Percentiles rank a stretch among this genome's conserved stretches.
These are phyloP conservation scores for Formica exsecta DNA, from an alignment of 1,140 invertebrate species.

Conservation along the genomic window DNA sequence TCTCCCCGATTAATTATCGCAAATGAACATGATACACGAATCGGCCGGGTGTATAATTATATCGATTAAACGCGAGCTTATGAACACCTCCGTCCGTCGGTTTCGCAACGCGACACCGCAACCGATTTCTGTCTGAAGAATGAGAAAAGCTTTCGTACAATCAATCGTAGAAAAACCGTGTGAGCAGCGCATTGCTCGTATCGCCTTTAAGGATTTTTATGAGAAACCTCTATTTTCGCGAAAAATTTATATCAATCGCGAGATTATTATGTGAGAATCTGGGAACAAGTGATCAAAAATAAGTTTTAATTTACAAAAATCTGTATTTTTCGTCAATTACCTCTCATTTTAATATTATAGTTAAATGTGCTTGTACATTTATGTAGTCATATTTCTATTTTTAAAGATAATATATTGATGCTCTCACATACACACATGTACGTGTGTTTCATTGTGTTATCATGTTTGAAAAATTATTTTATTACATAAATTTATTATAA, in stretches of 20 bases:
- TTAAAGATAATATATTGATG: background rate
- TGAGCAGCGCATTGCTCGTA: slow-evolving; percentile 45
- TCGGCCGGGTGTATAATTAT: slow-evolving; percentile 41
- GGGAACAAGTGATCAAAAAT: slow-evolving; percentile 20
- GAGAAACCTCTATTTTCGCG: background rate
- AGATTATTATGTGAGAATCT: background rate
- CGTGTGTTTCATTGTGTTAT: too few species aligned
- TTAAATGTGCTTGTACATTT: background rate
- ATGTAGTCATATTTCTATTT: slow-evolving; percentile 27
- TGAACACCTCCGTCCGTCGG: slow-evolving; percentile 61
- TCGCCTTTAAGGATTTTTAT: slow-evolving; percentile 25
- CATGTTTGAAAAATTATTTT: too few species aligned
- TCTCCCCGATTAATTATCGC: slow-evolving; percentile 39
- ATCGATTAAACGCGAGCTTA: slow-evolving; percentile 54
- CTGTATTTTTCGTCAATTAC: background rate
- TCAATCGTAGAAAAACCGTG: slow-evolving; percentile 75
- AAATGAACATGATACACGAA: slow-evolving; percentile 13
- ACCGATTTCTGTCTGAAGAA: slow-evolving; percentile 59
- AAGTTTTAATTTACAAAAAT: background rate
- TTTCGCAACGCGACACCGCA: slow-evolving; percentile 56
- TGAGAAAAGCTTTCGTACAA: slow-evolving; percentile 78
- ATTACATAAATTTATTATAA: too few species aligned
- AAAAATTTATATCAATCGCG: background rate
- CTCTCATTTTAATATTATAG: background rate
- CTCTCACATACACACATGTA: background rate